These are phyloP conservation scores for Lepetodrilus schrolli DNA, from an alignment of 2,888 invertebrate species.

Conservation along the genomic window DNA sequence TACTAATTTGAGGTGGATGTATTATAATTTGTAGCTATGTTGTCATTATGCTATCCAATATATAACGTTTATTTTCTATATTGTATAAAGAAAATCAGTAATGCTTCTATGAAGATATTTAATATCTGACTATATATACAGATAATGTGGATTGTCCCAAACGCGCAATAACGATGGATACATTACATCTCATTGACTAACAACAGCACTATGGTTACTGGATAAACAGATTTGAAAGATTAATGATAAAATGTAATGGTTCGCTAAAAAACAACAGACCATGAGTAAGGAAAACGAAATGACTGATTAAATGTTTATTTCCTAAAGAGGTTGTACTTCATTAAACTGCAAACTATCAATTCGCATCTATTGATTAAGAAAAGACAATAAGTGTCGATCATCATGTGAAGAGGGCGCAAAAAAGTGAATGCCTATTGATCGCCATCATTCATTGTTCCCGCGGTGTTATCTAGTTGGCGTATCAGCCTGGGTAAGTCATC, in stretches of 20 bases:
- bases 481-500: constrained; percentile 18
- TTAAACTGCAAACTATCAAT: constrained; percentile 10
- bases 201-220: no score
- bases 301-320: constrained; percentile 8
- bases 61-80: no score
- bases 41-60: no score
- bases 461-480: neutral
- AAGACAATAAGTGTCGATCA: constrained; percentile 25
- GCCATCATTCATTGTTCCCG: neutral
- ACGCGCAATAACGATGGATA: no score
- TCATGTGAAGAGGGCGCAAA: neutral
- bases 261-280: neutral
- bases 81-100: no score
- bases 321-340: constrained; percentile 21
- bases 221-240: neutral
- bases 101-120: no score
- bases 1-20: no score
- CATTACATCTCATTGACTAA: neutral
- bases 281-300: neutral
- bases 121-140: no score
- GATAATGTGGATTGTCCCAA: no score
- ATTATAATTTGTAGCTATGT: no score
- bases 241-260: neutral
- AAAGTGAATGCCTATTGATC: neutral
- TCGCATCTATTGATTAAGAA: neutral